These are phyloP conservation scores for Solenopsis invicta DNA, from an alignment of 1,140 invertebrate species.

Conservation along the genomic window DNA sequence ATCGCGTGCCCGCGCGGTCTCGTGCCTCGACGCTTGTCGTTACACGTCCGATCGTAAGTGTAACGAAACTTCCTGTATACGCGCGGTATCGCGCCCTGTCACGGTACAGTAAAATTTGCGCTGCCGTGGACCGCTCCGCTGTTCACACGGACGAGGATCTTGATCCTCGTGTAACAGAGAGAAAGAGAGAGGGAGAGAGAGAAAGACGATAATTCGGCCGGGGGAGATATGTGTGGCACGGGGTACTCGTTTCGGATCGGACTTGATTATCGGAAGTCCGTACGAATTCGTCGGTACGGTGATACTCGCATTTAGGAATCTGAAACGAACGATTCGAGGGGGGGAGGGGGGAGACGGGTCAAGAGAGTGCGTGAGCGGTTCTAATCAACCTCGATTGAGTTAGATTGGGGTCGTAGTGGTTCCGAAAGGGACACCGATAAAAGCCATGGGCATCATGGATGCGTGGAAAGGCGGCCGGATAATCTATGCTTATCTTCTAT, in stretches of 20 bases:
- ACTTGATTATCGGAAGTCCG: slow-evolving; percentile 36
- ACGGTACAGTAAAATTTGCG: slow-evolving; percentile 53
- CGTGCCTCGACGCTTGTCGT: slow-evolving; percentile 58
- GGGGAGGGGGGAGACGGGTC: not conserved
- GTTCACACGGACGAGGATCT: slow-evolving; percentile 23
- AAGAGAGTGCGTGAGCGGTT: slow-evolving; percentile 32
- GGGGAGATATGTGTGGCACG: slow-evolving; percentile 43
- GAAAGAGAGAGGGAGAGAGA: slow-evolving; percentile 7
- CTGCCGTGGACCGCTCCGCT: not conserved
- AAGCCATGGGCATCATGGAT: slow-evolving; percentile 81
- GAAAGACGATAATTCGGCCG: not conserved
- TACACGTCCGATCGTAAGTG: slow-evolving; percentile 64
- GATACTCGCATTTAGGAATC: slow-evolving; percentile 45
- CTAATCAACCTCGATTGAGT: slow-evolving; percentile 73
- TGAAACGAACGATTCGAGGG: slow-evolving; percentile 3
- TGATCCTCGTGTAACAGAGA: not conserved
- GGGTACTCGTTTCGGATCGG: slow-evolving; percentile 17
- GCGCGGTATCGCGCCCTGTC: slow-evolving; percentile 47
- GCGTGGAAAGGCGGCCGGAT: slow-evolving; percentile 81
- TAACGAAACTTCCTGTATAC: slow-evolving; percentile 67
- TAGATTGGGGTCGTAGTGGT: slow-evolving; percentile 68
- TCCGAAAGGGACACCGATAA: slow-evolving; percentile 69
- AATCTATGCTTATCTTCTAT: slow-evolving; percentile 83
- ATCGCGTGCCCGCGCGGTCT: slow-evolving; percentile 65
- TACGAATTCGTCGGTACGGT: slow-evolving; percentile 60